phyloP scores from a whole-genome alignment of 2,113 vertebrate species.

The Leptobrachium ailaonicum region DNA sequence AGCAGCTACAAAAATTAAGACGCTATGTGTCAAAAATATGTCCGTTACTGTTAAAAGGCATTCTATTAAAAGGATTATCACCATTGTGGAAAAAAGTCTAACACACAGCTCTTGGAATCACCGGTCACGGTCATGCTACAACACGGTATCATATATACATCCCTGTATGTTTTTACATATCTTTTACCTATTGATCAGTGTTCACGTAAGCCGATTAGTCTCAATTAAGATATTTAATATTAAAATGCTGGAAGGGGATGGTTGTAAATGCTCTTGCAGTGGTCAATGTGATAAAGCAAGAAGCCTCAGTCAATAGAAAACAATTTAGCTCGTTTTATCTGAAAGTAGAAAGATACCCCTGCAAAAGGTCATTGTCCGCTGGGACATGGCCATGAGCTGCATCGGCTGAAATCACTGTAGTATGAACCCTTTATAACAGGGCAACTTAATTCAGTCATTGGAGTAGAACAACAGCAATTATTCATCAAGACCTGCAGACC shows the following conservation, averaged over 20 bases:
- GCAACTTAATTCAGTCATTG: constrained; percentile 70
- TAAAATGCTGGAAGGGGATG: not conserved
- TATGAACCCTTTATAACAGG: constrained; percentile 61
- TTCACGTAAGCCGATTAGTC: not conserved
- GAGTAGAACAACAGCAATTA: constrained; percentile 83
- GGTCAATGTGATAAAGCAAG: constrained; percentile 25
- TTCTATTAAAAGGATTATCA: too few relatives aligned
- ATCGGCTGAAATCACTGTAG: constrained; percentile 52
- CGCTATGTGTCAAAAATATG: too few relatives aligned
- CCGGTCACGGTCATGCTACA: too few relatives aligned
- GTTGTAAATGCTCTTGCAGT: constrained; percentile 1
- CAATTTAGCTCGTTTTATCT: constrained; percentile 48
- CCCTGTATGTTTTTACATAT: too few relatives aligned
- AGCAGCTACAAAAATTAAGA: too few relatives aligned
- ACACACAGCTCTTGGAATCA: too few relatives aligned
- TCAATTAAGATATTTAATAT: not conserved
- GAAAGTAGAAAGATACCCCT: constrained; percentile 36
- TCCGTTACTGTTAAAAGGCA: too few relatives aligned
- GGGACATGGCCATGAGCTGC: constrained; percentile 47
- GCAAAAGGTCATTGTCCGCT: constrained; percentile 45
- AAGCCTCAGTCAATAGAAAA: constrained; percentile 47
- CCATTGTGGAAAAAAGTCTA: too few relatives aligned
- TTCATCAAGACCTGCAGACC: constrained; percentile 73
- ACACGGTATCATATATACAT: too few relatives aligned
- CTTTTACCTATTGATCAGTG: too few relatives aligned